These are phyloP conservation scores for Podilymbus podiceps DNA, from an alignment of 2,113 vertebrate species.

Conservation along the genomic window DNA sequence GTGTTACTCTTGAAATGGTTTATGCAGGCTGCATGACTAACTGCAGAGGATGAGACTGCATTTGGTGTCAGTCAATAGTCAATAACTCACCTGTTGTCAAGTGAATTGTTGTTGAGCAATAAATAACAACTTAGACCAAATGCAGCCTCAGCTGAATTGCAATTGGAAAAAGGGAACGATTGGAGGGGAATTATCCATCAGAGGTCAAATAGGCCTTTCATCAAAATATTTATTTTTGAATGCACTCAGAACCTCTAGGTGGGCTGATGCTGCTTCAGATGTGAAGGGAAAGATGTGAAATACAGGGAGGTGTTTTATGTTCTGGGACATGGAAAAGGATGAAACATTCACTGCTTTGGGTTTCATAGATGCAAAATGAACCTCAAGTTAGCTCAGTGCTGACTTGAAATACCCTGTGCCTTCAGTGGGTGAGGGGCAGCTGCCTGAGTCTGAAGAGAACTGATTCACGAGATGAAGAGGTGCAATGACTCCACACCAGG, in stretches of 20 bases:
- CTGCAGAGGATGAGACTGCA: neutral
- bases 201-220: neutral
- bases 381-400: neutral
- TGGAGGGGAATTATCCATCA: neutral
- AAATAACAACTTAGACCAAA: neutral
- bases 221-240: neutral
- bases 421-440: neutral
- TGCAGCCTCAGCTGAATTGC: neutral
- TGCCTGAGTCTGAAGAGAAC: neutral
- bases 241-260: neutral
- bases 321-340: neutral
- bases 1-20: neutral
- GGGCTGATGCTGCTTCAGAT: neutral
- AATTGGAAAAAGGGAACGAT: neutral
- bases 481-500: neutral
- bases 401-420: neutral
- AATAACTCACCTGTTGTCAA: neutral
- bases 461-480: neutral
- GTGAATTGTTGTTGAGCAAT: neutral
- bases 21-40: neutral
- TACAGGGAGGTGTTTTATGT: neutral
- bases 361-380: neutral
- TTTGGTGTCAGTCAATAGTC: neutral
- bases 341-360: neutral
- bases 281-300: neutral